Evolutionary conservation across 2,113 vertebrate genomes (phyloP).

Genomic region (Mirza zaza): DNA sequence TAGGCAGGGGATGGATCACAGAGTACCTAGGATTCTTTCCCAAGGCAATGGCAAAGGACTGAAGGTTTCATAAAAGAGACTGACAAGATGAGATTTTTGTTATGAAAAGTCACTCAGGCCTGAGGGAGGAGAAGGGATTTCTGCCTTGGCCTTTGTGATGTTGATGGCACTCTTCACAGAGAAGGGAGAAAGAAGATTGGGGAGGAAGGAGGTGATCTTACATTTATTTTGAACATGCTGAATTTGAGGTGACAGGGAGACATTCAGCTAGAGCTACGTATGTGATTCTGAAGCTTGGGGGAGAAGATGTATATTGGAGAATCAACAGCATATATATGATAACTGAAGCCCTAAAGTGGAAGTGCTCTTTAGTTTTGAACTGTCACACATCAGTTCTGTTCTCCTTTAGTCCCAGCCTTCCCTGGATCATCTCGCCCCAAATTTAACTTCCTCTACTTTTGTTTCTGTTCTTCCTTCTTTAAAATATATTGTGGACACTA

Average conservation of each 20-base stretch:
- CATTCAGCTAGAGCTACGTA: not conserved
- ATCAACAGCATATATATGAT: not conserved
- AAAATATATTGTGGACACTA: constrained; percentile 9
- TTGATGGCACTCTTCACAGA: not conserved
- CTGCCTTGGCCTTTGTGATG: not conserved
- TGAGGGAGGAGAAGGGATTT: not conserved
- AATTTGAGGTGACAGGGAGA: not conserved
- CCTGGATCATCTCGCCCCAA: not conserved
- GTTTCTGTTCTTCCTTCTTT: constrained; percentile 11
- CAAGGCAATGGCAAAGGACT: not conserved
- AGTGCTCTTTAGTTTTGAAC: not conserved
- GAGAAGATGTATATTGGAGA: not conserved
- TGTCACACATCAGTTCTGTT: not conserved
- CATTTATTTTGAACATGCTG: constrained; percentile 3
- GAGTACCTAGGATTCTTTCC: not conserved
- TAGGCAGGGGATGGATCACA: not conserved
- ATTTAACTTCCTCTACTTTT: not conserved
- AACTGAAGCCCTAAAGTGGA: not conserved
- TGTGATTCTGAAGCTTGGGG: not conserved
- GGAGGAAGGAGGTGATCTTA: not conserved
- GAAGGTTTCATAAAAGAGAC: constrained; percentile 5
- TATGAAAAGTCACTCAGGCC: not conserved
- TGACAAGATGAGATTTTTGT: constrained; percentile 19
- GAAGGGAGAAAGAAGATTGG: not conserved
- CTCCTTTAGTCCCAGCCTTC: not conserved